Evolutionary conservation across 2,113 vertebrate genomes (phyloP).

Genomic region (Galemys pyrenaicus): DNA sequence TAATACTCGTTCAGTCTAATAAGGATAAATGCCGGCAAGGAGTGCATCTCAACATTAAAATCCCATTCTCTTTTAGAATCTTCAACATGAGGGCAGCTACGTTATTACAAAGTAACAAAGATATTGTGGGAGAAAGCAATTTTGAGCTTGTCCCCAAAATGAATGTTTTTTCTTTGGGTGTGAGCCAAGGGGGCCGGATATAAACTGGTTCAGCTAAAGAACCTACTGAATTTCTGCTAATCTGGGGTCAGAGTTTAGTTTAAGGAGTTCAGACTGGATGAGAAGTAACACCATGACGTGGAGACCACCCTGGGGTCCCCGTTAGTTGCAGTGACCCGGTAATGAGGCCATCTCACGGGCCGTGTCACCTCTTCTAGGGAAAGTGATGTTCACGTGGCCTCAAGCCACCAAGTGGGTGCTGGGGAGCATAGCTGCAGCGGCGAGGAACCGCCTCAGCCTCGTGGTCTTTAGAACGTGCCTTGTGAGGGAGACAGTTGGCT

Average conservation of each 20-base stretch:
- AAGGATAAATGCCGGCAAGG: not conserved
- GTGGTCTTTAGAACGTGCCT: too few relatives aligned
- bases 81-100: not conserved
- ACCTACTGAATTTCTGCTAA: not conserved
- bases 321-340: not conserved
- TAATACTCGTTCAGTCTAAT: not conserved
- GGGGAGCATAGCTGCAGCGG: too few relatives aligned
- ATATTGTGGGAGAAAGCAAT: not conserved
- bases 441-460: too few relatives aligned
- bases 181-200: not conserved
- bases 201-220: not conserved
- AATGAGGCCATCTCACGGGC: not conserved
- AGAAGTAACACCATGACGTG: not conserved
- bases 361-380: not conserved
- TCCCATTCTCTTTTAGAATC: not conserved
- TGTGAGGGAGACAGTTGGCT: too few relatives aligned
- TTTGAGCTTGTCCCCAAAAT: not conserved
- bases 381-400: not conserved
- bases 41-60: not conserved
- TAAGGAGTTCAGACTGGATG: not conserved
- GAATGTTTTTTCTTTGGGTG: rapidly evolving
- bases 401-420: not conserved
- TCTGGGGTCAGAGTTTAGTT: not conserved
- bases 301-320: not conserved
- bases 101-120: not conserved